phyloP scores from a whole-genome alignment of 2,113 vertebrate species.

The Telmatochromis sp. region DNA sequence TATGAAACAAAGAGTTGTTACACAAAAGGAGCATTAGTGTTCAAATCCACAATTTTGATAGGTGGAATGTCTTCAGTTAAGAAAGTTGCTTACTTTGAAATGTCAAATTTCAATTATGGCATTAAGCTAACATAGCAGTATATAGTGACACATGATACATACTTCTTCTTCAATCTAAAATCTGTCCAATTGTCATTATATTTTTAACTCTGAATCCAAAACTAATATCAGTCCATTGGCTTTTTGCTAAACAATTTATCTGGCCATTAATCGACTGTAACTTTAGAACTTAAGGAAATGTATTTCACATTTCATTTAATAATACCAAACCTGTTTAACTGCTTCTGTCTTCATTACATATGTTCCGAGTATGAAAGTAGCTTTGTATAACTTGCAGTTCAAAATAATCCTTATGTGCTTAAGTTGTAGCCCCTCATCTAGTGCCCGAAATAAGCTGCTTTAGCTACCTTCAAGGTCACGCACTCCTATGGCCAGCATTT shows the following conservation, averaged over 20 bases:
- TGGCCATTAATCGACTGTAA: neutral
- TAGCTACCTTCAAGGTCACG: neutral
- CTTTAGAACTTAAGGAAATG: neutral
- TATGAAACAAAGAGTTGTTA: neutral
- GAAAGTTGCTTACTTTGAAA: neutral
- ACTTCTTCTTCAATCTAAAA: neutral
- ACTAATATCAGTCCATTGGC: neutral
- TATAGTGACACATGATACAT: neutral
- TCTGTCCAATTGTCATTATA: neutral
- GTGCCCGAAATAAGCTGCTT: neutral
- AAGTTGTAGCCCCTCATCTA: neutral
- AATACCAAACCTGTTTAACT: neutral
- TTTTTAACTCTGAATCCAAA: neutral
- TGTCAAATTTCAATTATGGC: neutral
- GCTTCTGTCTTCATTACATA: neutral
- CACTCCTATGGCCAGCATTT: neutral
- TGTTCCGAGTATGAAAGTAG: neutral
- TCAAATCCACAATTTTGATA: neutral
- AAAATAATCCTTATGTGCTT: neutral
- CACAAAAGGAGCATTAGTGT: neutral
- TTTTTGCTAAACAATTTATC: neutral
- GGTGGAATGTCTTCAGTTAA: neutral
- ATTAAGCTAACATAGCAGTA: neutral
- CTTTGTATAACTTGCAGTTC: neutral
- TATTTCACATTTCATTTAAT: neutral